Evolutionary conservation across 2,888 invertebrate genomes (phyloP).

Genomic region (Seira ritae): DNA sequence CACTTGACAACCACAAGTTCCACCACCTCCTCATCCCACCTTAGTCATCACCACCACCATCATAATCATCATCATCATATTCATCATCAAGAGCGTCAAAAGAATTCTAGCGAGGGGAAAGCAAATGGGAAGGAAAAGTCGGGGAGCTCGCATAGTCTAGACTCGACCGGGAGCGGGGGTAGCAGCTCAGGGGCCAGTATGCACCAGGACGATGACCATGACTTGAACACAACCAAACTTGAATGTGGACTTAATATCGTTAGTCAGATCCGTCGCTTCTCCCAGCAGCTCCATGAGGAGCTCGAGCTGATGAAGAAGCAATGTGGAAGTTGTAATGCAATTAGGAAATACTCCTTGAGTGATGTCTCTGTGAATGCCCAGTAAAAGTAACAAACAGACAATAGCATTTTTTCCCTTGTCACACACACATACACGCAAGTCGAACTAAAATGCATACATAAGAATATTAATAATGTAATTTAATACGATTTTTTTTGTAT

Average conservation of each 20-base stretch:
- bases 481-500: background rate
- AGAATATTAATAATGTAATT: background rate
- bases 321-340: conserved; percentile 66
- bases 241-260: conserved; percentile 71
- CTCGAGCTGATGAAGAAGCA: conserved; percentile 72
- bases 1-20: background rate
- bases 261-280: conserved; percentile 72
- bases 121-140: conserved; percentile 18
- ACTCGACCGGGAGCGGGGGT: conserved; percentile 21
- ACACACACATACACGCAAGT: background rate
- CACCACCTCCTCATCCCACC: background rate
- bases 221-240: conserved; percentile 32
- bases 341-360: conserved; percentile 72
- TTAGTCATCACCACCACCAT: conserved; percentile 16
- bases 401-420: background rate
- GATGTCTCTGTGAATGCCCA: conserved; percentile 72
- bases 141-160: conserved; percentile 24
- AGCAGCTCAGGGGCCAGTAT: conserved; percentile 9
- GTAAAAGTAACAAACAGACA: conserved; percentile 30
- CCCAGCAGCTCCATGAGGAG: conserved; percentile 73
- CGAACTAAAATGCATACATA: background rate
- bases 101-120: background rate
- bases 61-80: background rate
- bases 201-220: conserved; percentile 36
- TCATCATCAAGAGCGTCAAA: background rate